Conservation (phyloP, 2,113 vertebrate species). For the Triplophysa rosa region DNA sequence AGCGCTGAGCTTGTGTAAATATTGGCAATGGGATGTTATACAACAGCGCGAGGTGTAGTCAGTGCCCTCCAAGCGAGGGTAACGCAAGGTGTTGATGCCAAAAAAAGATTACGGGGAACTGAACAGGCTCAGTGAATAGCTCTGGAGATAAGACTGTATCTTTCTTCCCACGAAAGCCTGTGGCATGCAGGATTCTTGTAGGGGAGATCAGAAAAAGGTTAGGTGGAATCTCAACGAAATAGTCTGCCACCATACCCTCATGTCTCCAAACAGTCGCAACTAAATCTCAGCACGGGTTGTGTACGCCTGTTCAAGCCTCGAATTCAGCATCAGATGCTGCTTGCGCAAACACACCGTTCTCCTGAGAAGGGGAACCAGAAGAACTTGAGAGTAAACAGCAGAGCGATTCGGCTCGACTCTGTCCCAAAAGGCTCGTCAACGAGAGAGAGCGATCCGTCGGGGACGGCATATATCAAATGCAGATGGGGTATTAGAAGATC, state of each 20-base stretch:
- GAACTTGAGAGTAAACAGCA: conserved; percentile 40
- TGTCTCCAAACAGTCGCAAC: conserved; percentile 7
- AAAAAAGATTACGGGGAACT: conserved; percentile 13
- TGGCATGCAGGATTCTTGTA: conserved; percentile 27
- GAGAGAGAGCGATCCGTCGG: conserved; percentile 41
- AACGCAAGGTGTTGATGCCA: conserved; percentile 29
- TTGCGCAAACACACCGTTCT: conserved; percentile 19
- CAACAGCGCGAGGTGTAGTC: conserved; percentile 25
- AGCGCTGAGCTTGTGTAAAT: conserved; percentile 29
- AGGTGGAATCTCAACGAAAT: neutral
- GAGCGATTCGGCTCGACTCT: conserved; percentile 25
- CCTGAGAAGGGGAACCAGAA: conserved; percentile 23
- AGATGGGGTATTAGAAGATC: conserved; percentile 44
- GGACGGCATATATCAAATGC: conserved; percentile 41
- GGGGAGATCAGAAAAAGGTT: conserved; percentile 29
- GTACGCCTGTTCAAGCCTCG: conserved; percentile 19
- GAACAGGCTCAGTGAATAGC: conserved; percentile 17
- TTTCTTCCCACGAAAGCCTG: conserved; percentile 23
- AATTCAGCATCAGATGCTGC: neutral
- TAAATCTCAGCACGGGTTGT: conserved; percentile 4
- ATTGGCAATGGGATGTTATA: conserved; percentile 36
- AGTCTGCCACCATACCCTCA: conserved; percentile 29
- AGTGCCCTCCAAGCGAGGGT: neutral
- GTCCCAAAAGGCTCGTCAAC: conserved; percentile 45
- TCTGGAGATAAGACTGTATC: conserved; percentile 40